Evolutionary conservation across 2,888 invertebrate species (phyloP), one percentile per base, ranked within the genome.

Genomic region (Sarcophaga caerulescens): DNA sequence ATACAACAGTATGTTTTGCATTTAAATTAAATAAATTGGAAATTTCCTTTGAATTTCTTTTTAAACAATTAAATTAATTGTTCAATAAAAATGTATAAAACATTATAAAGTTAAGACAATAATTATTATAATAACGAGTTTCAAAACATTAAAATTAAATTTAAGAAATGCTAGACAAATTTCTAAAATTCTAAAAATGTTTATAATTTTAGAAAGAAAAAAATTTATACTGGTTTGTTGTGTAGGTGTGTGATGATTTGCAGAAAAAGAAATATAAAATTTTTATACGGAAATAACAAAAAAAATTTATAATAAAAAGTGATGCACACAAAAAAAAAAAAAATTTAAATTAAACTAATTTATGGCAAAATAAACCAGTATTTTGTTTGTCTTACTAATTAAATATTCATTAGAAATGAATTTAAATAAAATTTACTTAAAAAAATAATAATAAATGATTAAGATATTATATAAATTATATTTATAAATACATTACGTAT

Each of bases 171-270:
- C 35, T 35, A 35, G 35, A 35, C 35, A 35, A 35, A 35, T 35
- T 35, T 35, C 35, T 35, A 35, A 35, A 35, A 35, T 35, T 35
- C 35, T 35, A 1, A 35, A 35, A 8, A 35, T 35, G 74, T 73
- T 59, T 68, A 23, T 4, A 52, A 52, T 4, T 52, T 14, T 52
- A 52, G 17, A 52, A 12, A 52, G 17, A 52, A 52, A 17, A 14
- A 12, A 52, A 52, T 4, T 14, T 52, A 14, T 17, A 52, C 52
- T 52, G 52, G 52, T 14, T 52, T 52, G 52, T 76, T 57, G 57
- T 66, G 63, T 76, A 23, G 25, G 63, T 76, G 47, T 76, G 12
- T 44, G 25, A 47, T 57, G 62, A 0, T 21, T n/a, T 52, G 17
- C 35, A 19, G n/a, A 21, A 8, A 63, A 76, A 11, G 4, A 44